Conservation (phyloP, 2,888 invertebrate genomes). For the Epinotia demarniana region DNA sequence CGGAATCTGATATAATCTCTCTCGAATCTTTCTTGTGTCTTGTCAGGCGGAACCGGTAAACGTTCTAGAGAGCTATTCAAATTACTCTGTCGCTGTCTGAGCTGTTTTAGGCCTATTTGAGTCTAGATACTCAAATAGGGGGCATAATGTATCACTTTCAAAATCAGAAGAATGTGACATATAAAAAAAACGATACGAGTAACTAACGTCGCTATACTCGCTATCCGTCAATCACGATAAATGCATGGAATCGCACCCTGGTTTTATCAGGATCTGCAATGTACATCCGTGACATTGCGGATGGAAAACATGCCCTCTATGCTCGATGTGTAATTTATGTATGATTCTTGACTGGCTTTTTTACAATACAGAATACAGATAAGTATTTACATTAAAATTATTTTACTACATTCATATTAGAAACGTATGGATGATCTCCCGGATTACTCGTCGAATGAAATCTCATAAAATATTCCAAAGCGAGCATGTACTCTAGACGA, state of each 20-base stretch:
- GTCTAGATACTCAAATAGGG: no score
- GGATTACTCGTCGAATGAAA: neutral
- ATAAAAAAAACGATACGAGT: no score
- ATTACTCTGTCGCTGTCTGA: no score
- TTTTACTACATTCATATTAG: neutral
- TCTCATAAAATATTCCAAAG: neutral
- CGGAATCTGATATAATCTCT: neutral
- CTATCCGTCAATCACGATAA: no score
- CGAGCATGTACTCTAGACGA: neutral
- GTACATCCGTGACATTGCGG: neutral
- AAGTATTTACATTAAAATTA: neutral
- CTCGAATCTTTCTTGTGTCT: no score
- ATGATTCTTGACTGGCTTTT: neutral
- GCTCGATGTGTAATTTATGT: neutral
- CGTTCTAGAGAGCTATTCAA: no score
- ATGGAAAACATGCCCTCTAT: neutral
- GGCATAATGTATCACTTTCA: no score
- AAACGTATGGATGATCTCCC: neutral
- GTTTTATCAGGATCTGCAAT: neutral
- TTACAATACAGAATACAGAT: neutral
- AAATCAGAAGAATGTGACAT: no score
- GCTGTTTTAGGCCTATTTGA: no score
- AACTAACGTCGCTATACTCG: no score
- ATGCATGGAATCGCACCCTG: no score
- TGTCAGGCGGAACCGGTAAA: neutral